Evolutionary conservation across 2,888 invertebrate genomes (phyloP), one percentile per base, ranked within the genome.

Genomic region (Cephus spinipes): DNA sequence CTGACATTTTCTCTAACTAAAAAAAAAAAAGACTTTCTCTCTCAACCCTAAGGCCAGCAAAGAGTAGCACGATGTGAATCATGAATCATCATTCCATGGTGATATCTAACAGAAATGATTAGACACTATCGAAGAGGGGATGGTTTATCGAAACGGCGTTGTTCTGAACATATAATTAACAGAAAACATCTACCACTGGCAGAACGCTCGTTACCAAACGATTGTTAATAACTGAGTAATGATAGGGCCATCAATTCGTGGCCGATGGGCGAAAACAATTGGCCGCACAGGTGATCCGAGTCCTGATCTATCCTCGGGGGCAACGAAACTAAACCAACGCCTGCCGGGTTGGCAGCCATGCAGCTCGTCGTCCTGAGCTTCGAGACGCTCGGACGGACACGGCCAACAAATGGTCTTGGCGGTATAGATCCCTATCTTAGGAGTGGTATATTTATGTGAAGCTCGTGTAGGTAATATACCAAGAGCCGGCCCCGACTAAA

Each of bases 401-500:
- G 78, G 85, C 84, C 88, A 89, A 90, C 90, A 90, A 91, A 90
- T 91, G 89, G 88, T 88, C 88, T 87, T 88, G 87, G 86, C 85
- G 83, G 85, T 83, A 82, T 80, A 87, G 90, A 91, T 91, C 83
- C 83, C 87, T 89, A 91, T 90, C 90, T 88, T 83, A 83, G 83
- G 82, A 84, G 86, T 87, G 87, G 87, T 87, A 87, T 89, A 90
- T 90, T 90, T 89, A 89, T 90, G 88, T 88, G 89, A 85, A 81
- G 84, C 86, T 86, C 84, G 82, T 84, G 84, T 85, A 87, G 87
- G 87, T 90, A 89, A 89, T 89, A 86, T 87, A 88, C 83, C 88
- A 85, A 85, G 82, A 81, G 81, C 80, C 79, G 76, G 81, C 73
- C 80, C 82, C 80, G 74, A 73, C 69, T 23, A 73, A 71, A 69